Conservation (phyloP, 1,140 invertebrate genomes). For the Drosophila obscura region DNA sequence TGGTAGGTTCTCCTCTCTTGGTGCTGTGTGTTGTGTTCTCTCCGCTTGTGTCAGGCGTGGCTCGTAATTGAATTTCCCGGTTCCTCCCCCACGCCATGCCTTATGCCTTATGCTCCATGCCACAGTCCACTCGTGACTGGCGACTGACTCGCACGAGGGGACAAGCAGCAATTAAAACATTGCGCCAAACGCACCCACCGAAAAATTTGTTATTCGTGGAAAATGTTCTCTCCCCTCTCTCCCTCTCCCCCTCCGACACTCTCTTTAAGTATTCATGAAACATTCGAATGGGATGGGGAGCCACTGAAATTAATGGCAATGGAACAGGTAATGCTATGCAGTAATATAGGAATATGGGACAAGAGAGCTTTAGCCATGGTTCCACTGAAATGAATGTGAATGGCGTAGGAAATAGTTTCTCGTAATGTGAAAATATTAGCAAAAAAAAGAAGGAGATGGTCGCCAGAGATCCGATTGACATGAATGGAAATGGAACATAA, state of each 20-base stretch:
- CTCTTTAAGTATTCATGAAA: slow-evolving; percentile 11
- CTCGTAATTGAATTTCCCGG: slow-evolving; percentile 55
- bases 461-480: too few species aligned
- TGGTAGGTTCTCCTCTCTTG: slow-evolving; percentile 2
- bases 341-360: too few species aligned
- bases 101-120: neutral
- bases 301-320: slow-evolving; percentile 10
- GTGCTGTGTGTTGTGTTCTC: neutral
- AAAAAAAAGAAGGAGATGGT: neutral
- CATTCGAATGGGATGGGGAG: slow-evolving; percentile 1
- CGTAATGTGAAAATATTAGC: too few species aligned
- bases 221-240: too few species aligned
- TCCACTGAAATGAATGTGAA: slow-evolving; percentile 2
- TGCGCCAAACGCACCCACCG: slow-evolving; percentile 64
- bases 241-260: too few species aligned
- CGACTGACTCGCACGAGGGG: slow-evolving; percentile 7
- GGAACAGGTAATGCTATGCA: too few species aligned
- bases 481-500: too few species aligned
- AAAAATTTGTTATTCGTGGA: neutral
- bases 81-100: neutral
- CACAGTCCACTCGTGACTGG: slow-evolving; percentile 21
- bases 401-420: slow-evolving; percentile 1
- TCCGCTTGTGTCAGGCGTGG: slow-evolving; percentile 19
- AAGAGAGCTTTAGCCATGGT: too few species aligned
- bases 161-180: slow-evolving; percentile 66